Evolutionary conservation across 1,140 invertebrate genomes (phyloP).

Genomic region (Drosophila ohnishii): DNA sequence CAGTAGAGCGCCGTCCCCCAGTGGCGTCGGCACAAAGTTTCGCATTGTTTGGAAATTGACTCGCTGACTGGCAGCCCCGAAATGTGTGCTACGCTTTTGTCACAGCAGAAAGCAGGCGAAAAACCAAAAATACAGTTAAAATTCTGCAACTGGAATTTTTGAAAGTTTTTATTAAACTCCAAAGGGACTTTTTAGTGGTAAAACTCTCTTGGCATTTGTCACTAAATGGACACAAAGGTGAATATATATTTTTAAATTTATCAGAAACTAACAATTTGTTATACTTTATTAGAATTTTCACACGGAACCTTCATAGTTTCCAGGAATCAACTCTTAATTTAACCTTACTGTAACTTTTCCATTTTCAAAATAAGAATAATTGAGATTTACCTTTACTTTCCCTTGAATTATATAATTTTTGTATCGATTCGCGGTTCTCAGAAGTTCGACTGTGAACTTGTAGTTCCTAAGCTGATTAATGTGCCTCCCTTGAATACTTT

Average conservation of each 20-base stretch:
- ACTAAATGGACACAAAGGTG: too few relatives aligned
- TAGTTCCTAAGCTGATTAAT: conserved; percentile 16
- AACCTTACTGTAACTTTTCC: not conserved
- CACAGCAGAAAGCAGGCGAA: not conserved
- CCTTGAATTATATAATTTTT: not conserved
- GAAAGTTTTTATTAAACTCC: not conserved
- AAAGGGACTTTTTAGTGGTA: not conserved
- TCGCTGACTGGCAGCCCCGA: conserved; percentile 19
- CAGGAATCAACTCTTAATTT: not conserved
- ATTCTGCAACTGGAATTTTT: not conserved
- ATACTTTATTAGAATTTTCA: not conserved
- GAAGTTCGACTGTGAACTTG: conserved; percentile 1
- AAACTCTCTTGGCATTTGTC: not conserved
- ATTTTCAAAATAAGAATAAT: not conserved
- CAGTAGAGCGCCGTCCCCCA: not conserved
- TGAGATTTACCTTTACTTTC: not conserved
- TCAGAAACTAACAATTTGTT: not conserved
- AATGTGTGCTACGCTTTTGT: conserved; percentile 38
- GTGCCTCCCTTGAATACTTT: conserved; percentile 19
- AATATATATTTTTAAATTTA: not conserved
- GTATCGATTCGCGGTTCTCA: not conserved
- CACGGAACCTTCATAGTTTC: too few relatives aligned
- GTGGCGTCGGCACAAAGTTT: conserved; percentile 24
- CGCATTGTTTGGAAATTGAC: conserved; percentile 26
- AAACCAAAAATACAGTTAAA: not conserved